These are phyloP conservation scores for Peromyscus californicus DNA, from an alignment of 2,113 vertebrate species.

Conservation along the genomic window DNA sequence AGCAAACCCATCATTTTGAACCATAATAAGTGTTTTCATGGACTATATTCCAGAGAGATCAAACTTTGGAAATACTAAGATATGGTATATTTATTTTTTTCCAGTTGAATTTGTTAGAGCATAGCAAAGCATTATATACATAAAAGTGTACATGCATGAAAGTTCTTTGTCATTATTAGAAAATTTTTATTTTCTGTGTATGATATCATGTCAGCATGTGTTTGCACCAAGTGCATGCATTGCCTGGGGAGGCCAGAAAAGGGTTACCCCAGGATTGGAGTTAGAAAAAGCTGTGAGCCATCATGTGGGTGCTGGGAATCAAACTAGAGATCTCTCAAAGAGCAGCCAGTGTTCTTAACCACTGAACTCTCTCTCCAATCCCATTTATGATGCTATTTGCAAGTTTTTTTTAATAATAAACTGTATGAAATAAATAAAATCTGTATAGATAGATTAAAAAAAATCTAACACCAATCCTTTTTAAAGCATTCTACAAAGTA, in stretches of 20 bases:
- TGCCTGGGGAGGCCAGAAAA: background rate
- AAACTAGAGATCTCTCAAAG: background rate
- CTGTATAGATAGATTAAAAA: background rate
- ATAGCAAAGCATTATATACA: background rate
- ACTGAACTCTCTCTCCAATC: background rate
- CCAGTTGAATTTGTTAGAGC: constrained; percentile 10
- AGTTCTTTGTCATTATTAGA: background rate
- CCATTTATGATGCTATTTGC: background rate
- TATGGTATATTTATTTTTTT: background rate
- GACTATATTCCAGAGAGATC: background rate
- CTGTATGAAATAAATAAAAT: background rate
- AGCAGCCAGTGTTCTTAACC: background rate
- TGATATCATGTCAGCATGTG: background rate
- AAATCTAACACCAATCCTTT: background rate
- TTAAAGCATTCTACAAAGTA: background rate
- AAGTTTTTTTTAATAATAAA: background rate
- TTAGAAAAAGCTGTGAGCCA: background rate
- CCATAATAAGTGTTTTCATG: background rate
- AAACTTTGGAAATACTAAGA: constrained; percentile 16
- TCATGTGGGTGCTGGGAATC: background rate
- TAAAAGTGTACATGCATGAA: background rate
- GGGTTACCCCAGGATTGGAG: background rate
- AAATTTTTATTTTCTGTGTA: background rate
- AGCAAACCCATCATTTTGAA: background rate
- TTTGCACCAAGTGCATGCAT: background rate